phyloP scores from a whole-genome alignment of 2,113 vertebrate genomes.

The Abramis brama region DNA sequence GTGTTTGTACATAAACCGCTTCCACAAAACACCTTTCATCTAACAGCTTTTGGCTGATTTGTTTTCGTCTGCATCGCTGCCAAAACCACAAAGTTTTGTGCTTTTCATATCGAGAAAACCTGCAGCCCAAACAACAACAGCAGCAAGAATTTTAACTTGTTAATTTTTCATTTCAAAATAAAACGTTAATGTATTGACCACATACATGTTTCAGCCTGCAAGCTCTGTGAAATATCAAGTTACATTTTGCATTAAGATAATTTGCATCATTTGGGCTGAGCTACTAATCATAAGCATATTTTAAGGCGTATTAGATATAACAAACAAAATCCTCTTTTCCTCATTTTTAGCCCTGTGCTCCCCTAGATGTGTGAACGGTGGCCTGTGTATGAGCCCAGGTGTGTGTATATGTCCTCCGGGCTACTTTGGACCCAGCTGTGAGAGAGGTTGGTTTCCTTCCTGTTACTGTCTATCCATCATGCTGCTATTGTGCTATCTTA shows the following conservation, averaged over 20 bases:
- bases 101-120: neutral
- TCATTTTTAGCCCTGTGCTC: constrained; percentile 77
- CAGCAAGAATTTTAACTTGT: neutral
- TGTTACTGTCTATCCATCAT: neutral
- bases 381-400: constrained; percentile 85
- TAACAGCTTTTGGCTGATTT: constrained; percentile 18
- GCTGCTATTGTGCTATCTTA: neutral
- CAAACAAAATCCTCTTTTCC: neutral
- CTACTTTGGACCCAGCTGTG: constrained; percentile 85
- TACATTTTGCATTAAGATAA: neutral
- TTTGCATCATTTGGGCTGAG: neutral
- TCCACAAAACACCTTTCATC: constrained; percentile 34
- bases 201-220: neutral
- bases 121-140: neutral
- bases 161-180: neutral
- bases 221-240: neutral
- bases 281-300: neutral
- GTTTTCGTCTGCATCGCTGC: constrained; percentile 10
- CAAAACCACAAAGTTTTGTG: constrained; percentile 23
- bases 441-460: constrained; percentile 80
- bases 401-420: constrained; percentile 88
- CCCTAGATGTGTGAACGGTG: constrained; percentile 84
- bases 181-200: too few species aligned
- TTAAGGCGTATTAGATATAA: neutral
- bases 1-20: constrained; percentile 28